These are phyloP conservation scores for Urocynchramus pylzowi DNA, from an alignment of 2,113 vertebrate genomes.

Conservation along the genomic window DNA sequence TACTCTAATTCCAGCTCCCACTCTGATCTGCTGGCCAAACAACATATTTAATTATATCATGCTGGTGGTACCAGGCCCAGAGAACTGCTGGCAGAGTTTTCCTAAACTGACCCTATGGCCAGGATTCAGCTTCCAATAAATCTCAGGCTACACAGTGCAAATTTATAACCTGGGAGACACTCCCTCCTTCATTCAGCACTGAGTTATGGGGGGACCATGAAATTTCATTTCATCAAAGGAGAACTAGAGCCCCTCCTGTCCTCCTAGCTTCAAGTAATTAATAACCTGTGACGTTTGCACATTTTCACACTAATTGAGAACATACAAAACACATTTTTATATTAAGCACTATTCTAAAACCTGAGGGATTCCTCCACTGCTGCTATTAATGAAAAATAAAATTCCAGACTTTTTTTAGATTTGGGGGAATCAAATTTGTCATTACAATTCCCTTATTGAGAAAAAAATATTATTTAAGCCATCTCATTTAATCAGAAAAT, in stretches of 20 bases:
- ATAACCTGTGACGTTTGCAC: neutral
- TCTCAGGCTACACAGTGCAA: neutral
- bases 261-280: neutral
- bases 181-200: neutral
- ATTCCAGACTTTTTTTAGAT: neutral
- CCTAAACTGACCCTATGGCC: neutral
- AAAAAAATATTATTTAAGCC: neutral
- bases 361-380: neutral
- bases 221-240: neutral
- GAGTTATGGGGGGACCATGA: neutral
- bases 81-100: neutral
- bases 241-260: neutral
- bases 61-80: conserved; percentile 48
- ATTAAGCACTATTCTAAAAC: neutral
- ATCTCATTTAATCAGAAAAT: neutral
- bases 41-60: neutral
- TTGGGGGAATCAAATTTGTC: neutral
- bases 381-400: neutral
- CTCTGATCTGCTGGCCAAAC: conserved; percentile 25
- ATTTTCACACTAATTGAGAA: conserved; percentile 15
- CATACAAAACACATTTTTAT: neutral
- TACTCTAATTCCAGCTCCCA: conserved; percentile 19
- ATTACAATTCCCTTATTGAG: neutral
- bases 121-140: conserved; percentile 4
- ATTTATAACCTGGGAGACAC: conserved; percentile 20